Evolutionary conservation across 2,113 vertebrate genomes (phyloP), one percentile per base, ranked within the genome.

Genomic region (Pitta sordida): DNA sequence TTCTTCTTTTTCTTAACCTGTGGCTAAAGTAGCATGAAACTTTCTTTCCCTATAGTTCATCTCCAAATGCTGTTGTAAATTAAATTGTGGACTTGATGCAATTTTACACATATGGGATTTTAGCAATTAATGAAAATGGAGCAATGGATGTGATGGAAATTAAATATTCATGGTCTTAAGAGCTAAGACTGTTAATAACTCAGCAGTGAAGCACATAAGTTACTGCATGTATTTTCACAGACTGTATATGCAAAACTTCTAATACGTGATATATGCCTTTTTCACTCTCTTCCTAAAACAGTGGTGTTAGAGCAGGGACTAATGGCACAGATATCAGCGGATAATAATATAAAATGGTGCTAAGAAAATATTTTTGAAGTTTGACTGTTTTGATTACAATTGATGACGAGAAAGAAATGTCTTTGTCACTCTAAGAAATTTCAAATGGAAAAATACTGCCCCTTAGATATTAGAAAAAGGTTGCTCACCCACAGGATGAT

Each of bases 111-210:
- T 39, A 46, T 67, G 79, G 79, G 85, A 95, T 89, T 73, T 92
- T 73, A 86, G 70, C n/a, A 79, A 17, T 92, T 97, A 93, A 92
- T 87, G 77, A 91, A 95, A 93, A 93, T 85, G 74, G 60, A 94
- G 67, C 46, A 90, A 67, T 88, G 58, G 68, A 43, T 65, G 83
- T 37, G 69, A 51, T 81, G 59, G 52, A 80, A 86, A 83, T 89
- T 51, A 95, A 83, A 92, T 63, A 83, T 96, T 95, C 63, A 91
- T 75, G 30, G 62, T 86, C 85, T 96, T 91, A 93, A 92, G 95
- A 91, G 49, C 74, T 56, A 87, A 70, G 48, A 39, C 32, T 70
- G 62, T 62, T 89, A 68, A 65, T 92, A 94, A 96, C 76, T 67
- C 83, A 91, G 55, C 74, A 80, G 52, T 60, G 88, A 90, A 80